Conservation (phyloP, 2,888 invertebrate species). For the Pyrrhosoma nymphula region DNA sequence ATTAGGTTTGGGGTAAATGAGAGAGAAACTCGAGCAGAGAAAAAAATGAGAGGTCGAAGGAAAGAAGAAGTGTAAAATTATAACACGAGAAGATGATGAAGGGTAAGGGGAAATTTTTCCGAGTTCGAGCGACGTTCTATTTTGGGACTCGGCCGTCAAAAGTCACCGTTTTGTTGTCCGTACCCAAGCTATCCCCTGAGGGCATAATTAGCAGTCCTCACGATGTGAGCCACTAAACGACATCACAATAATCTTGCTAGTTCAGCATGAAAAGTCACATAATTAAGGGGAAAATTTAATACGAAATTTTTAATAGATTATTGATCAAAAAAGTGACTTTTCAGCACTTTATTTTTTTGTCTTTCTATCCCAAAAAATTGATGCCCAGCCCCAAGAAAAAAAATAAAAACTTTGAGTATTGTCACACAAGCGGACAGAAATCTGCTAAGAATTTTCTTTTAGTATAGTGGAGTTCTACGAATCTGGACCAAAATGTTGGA, state of each 20-base stretch:
- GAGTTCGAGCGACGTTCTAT: background rate
- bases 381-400: too few species aligned
- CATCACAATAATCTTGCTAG: background rate
- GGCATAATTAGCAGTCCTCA: conserved; percentile 1
- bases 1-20: background rate
- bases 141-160: background rate
- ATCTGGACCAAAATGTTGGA: too few species aligned
- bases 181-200: background rate
- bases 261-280: background rate
- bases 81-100: background rate
- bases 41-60: background rate
- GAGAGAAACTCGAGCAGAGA: background rate
- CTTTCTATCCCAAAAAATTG: background rate
- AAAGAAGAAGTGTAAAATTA: background rate
- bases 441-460: too few species aligned
- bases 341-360: background rate
- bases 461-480: too few species aligned
- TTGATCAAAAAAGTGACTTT: too few species aligned
- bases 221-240: background rate
- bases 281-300: background rate
- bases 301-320: too few species aligned
- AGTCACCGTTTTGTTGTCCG: background rate
- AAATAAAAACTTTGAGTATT: too few species aligned
- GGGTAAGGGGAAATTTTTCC: background rate
- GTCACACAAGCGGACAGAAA: too few species aligned